Evolutionary conservation across 30 jellyfish, hydroid and myxozoan species (phyloP), one percentile per base, ranked within the genome.

Genomic region (Sanderia malayensis): DNA sequence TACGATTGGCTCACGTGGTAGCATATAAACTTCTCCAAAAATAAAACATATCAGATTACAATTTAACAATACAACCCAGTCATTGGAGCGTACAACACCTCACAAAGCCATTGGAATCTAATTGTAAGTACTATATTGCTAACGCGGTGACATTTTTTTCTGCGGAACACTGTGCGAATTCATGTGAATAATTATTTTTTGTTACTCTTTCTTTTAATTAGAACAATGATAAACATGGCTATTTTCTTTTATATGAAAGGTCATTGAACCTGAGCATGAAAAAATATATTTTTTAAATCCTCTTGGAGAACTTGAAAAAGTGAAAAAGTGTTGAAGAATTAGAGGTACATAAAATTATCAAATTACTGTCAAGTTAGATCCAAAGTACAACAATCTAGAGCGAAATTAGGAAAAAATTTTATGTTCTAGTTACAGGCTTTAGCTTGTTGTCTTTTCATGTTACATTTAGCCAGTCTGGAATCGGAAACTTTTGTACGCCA

Each of bases 271-370:
- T 20, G 72, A 46, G 24, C 46, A 24, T 18, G 47, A 1, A 24
- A 24, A 24, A 24, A 60, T 60, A 60, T 17, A 22, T 24, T 60
- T 60, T 31, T 8, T 60, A 0, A 60, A 60, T 3, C 28, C 72
- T 17, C 28, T 60, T 60, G 72, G 46, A 22, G 72, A 60, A 4
- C 72, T 60, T 1, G 41, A 60, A 3, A 60, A 46, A 31, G 24
- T 24, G 72, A 26, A 28, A 60, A 26, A 28, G 23, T 60, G 23
- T 22, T 28, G 72, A 60, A 60, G 46, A 60, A 0, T 7, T 60
- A 46, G 72, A 60, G 31, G 72, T 60, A 60, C 23, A 29, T 26
- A 49, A 29, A 49, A 49, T 49, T n/a, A n/a, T n/a, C n/a, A n/a
- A n/a, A n/a, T n/a, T n/a, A n/a, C n/a, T n/a, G n/a, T n/a, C n/a